phyloP scores from a whole-genome alignment of 2,113 vertebrate species.

The Nothoprocta perdicaria region DNA sequence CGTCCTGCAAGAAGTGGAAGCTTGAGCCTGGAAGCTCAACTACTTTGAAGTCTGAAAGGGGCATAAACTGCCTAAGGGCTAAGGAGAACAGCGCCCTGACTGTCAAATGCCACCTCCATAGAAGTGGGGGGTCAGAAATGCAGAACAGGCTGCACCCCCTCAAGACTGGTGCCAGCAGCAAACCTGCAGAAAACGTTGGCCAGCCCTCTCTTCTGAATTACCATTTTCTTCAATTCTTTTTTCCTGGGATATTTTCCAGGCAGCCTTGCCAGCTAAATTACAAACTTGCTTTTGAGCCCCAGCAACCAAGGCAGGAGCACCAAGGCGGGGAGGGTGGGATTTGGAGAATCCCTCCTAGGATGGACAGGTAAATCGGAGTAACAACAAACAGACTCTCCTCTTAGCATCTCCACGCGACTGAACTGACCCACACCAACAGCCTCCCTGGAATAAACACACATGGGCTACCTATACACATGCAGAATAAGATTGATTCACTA shows the following conservation, averaged over 20 bases:
- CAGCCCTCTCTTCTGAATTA: background rate
- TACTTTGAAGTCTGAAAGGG: background rate
- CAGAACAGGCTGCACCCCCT: background rate
- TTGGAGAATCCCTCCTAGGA: background rate
- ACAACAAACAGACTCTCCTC: background rate
- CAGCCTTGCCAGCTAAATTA: constrained; percentile 65
- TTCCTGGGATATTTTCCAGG: constrained; percentile 39
- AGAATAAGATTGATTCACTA: fast-evolving
- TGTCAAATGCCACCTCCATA: background rate
- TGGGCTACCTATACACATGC: fast-evolving
- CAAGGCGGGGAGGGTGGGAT: background rate
- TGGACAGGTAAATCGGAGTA: background rate
- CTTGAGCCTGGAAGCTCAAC: background rate
- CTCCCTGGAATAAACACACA: background rate
- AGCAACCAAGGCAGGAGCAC: background rate
- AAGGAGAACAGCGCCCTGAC: background rate
- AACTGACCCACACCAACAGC: background rate
- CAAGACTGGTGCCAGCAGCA: background rate
- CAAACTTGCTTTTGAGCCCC: background rate
- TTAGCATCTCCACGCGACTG: background rate
- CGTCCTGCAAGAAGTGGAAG: background rate
- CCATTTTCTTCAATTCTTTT: constrained; percentile 2
- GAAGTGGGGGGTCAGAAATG: fast-evolving
- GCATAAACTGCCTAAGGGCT: too few species aligned
- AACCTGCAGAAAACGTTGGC: background rate